These are phyloP conservation scores for Rostratula benghalensis DNA, from an alignment of 2,113 vertebrate genomes.

Conservation along the genomic window DNA sequence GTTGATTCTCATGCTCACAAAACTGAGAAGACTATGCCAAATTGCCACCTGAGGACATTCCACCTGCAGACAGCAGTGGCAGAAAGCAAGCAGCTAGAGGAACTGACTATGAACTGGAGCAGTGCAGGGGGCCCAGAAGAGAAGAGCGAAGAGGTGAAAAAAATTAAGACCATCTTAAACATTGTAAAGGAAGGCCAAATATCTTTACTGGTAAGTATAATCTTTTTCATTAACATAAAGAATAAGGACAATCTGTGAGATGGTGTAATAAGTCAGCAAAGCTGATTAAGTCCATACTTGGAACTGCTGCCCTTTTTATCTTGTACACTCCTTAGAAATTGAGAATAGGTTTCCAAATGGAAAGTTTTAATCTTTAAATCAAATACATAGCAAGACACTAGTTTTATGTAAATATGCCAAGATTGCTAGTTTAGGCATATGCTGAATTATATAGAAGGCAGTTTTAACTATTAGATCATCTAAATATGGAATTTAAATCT, in stretches of 20 bases:
- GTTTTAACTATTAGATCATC: background rate
- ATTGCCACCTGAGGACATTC: constrained; percentile 79
- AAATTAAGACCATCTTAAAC: constrained; percentile 93
- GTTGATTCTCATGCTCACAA: constrained; percentile 78
- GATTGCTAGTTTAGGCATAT: background rate
- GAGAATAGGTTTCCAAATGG: background rate
- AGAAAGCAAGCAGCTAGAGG: constrained; percentile 77
- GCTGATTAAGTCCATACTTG: background rate
- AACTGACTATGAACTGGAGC: constrained; percentile 74
- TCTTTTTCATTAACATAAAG: background rate
- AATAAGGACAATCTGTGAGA: background rate
- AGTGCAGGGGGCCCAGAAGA: constrained; percentile 74
- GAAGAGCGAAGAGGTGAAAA: constrained; percentile 85
- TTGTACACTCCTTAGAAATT: background rate
- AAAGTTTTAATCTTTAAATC: background rate
- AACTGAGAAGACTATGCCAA: constrained; percentile 68
- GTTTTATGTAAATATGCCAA: background rate
- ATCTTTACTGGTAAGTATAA: constrained; percentile 88
- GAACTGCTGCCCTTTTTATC: background rate
- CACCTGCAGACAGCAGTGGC: constrained; percentile 61
- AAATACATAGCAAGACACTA: background rate
- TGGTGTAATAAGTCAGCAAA: background rate
- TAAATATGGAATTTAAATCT: background rate
- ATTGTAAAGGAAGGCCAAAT: constrained; percentile 96
- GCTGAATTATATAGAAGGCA: background rate